Percentiles rank a stretch among this genome's conserved stretches.
Conservation (phyloP, 2,888 invertebrate species). For the Agonopterix alstromeriana region DNA sequence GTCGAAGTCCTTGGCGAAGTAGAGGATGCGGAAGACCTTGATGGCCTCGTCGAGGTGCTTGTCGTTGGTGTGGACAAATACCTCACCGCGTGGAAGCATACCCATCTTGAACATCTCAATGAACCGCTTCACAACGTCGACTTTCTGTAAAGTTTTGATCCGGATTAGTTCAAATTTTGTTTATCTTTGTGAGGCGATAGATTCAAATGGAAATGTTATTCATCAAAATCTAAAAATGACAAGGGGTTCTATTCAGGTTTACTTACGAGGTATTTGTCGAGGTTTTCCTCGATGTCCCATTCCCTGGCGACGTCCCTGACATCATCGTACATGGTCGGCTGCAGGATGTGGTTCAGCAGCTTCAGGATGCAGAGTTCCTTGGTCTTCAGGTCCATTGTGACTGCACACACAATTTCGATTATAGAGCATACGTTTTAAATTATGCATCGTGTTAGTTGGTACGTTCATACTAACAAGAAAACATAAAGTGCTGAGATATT, state of each 20-base stretch:
- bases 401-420: constrained; percentile 28
- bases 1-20: constrained; percentile 82
- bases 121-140: constrained; percentile 77
- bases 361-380: constrained; percentile 76
- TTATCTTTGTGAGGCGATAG: too few species aligned
- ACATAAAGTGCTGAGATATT: too few species aligned
- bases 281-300: constrained; percentile 77
- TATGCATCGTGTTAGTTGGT: too few species aligned
- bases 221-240: too few species aligned
- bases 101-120: constrained; percentile 72
- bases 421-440: too few species aligned
- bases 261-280: constrained; percentile 69
- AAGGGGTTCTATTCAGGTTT: too few species aligned
- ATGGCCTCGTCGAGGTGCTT: constrained; percentile 79
- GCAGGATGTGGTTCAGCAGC: constrained; percentile 78
- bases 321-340: constrained; percentile 77
- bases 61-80: constrained; percentile 79
- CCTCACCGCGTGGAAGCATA: constrained; percentile 74
- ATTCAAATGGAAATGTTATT: too few species aligned
- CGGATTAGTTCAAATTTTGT: too few species aligned
- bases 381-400: constrained; percentile 66
- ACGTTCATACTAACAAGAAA: too few species aligned
- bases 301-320: constrained; percentile 75
- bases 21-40: constrained; percentile 78
- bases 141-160: constrained; percentile 48